Base-by-base conservation (phyloP, 2,888 invertebrate species). In the Brassicogethes aeneus region DNA sequence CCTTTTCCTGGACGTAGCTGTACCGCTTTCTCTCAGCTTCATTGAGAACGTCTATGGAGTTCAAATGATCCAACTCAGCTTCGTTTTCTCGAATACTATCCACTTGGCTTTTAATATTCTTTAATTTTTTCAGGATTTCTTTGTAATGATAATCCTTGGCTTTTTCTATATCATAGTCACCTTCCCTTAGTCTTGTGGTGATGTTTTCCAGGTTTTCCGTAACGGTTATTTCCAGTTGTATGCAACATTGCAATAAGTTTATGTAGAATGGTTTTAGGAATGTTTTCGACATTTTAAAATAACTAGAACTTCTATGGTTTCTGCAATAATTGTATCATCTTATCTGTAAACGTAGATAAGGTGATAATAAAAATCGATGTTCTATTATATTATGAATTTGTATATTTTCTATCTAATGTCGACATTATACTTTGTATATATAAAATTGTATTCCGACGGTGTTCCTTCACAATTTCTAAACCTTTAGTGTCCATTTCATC, bases 71-170 rank as follows among this genome's bases (percentile, higher is more conserved):
- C 2, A 58, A 46, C 40, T 53, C 47, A 10, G 46, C 41, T 34
- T 55, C 49, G 34, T 56, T 56, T 15, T 48, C 48, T 2, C 46
- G 34, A 8, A 58, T 46, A 30, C 43, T 42, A 15, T 46, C 46
- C n/a, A 58, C 43, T 5, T 45, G 46, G 15, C 42, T 43, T 12
- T 54, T 34, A 23, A 58, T 53, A 3, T 52, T 48, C 2, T 16
- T 31, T 3, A 57, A 14, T 3, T 51, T 40, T 7, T 43, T 39
- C n/a, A 55, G 5, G 5, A 58, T 55, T 46, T 58, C 55, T 31
- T 50, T 50, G 38, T 51, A 56, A 16, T 57, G 56, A 33, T 51
- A 52, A 40, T 55, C 53, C 35, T 53, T 54, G 2, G 54, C 56
- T 17, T 44, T 48, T 34, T 57, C 58, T 30, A 56, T 10, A 10